Percentiles rank a stretch among this genome's conserved stretches.
phyloP scores from a whole-genome alignment of 92 coral and sea anemone genomes.

The Siderastrea radians region DNA sequence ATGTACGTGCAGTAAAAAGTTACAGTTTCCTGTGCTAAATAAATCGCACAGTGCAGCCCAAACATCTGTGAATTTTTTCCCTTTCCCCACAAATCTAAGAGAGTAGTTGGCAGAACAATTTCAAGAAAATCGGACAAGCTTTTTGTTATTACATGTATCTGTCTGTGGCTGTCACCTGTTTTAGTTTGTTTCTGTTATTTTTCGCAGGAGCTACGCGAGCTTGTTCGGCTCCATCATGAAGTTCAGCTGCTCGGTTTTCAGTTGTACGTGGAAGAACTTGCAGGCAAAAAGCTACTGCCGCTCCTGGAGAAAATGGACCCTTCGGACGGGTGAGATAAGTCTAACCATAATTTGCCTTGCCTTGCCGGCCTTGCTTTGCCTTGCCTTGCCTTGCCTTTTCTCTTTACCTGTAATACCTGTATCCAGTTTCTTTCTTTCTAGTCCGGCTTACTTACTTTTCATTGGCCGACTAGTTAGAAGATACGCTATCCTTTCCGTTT shows the following conservation, averaged over 20 bases:
- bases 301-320: slow-evolving; percentile 47
- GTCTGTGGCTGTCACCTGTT: not conserved
- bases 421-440: too few species aligned
- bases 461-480: too few species aligned
- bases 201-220: slow-evolving; percentile 64
- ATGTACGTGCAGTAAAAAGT: too few species aligned
- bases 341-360: too few species aligned
- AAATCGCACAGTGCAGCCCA: too few species aligned
- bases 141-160: not conserved
- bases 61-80: not conserved
- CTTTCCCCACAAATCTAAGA: not conserved
- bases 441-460: too few species aligned
- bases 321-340: slow-evolving; percentile 54
- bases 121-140: not conserved
- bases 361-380: too few species aligned
- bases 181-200: not conserved
- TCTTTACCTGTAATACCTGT: too few species aligned
- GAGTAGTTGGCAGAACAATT: not conserved
- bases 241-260: slow-evolving; percentile 57
- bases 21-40: too few species aligned
- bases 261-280: slow-evolving; percentile 44
- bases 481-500: too few species aligned
- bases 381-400: too few species aligned
- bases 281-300: slow-evolving; percentile 71
- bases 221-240: slow-evolving; percentile 68